Percentiles rank a stretch among this genome's conserved stretches.
These are phyloP conservation scores for Orchestia grillus DNA, from an alignment of 1,140 invertebrate species.

Conservation along the genomic window DNA sequence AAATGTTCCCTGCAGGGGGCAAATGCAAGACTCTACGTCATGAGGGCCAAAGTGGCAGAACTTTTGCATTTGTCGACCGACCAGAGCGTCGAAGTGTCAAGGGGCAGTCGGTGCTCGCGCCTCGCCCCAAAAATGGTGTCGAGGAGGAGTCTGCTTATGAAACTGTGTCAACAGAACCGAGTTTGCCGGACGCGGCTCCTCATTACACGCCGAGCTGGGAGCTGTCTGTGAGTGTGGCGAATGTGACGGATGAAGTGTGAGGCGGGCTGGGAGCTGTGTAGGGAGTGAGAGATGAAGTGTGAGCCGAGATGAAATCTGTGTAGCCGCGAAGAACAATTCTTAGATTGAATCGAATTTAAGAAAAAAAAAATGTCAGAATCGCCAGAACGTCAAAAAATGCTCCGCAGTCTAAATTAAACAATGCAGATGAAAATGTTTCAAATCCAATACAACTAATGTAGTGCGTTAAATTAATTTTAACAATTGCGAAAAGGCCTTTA, in stretches of 20 bases:
- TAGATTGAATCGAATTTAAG: too few species aligned
- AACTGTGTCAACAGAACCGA: not conserved
- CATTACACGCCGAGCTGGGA: not conserved
- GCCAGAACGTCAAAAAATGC: too few species aligned
- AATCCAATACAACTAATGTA: too few species aligned
- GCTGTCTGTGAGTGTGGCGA: not conserved
- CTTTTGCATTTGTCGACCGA: not conserved
- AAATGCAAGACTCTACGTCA: not conserved
- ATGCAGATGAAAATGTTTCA: too few species aligned
- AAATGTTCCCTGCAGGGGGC: not conserved
- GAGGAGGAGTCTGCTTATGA: not conserved
- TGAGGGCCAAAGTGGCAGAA: not conserved
- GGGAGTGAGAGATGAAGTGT: not conserved
- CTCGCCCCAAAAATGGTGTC: not conserved
- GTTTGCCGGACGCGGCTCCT: not conserved
- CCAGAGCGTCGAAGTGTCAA: not conserved
- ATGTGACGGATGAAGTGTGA: not conserved
- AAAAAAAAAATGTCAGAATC: too few species aligned
- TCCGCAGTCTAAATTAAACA: too few species aligned
- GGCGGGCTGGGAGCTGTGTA: not conserved
- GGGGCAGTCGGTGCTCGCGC: not conserved
- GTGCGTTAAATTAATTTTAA: too few species aligned
- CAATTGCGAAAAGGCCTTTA: too few species aligned
- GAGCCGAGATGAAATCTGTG: not conserved
- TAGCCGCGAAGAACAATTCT: too few species aligned